Evolutionary conservation across 2,888 invertebrate genomes (phyloP).

Genomic region (Clitarchus hookeri): DNA sequence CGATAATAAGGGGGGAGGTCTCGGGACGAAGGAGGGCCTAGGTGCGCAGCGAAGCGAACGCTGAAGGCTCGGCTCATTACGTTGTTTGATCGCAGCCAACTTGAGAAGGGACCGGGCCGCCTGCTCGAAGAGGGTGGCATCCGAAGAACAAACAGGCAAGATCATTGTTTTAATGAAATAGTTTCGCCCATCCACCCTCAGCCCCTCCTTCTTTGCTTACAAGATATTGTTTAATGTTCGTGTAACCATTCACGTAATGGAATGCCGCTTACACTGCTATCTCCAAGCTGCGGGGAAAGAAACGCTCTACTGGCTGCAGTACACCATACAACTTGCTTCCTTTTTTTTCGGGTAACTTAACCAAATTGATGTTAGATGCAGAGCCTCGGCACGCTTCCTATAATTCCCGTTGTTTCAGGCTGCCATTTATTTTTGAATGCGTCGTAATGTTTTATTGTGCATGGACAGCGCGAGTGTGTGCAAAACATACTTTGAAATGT

Average conservation of each 20-base stretch:
- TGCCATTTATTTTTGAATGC: no score
- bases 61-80: not conserved
- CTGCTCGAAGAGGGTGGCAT: conserved; percentile 10
- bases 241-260: not conserved
- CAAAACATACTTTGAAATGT: no score
- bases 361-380: no score
- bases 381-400: no score
- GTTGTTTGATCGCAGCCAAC: not conserved
- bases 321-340: no score
- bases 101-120: not conserved
- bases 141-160: conserved; percentile 35
- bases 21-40: not conserved
- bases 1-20: not conserved
- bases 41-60: not conserved
- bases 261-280: not conserved
- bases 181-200: conserved; percentile 24
- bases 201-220: no score
- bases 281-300: not conserved
- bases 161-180: conserved; percentile 40
- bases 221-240: conserved; percentile 6
- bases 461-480: no score
- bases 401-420: no score
- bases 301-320: no score
- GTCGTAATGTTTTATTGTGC: no score
- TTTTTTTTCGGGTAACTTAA: no score